Conservation (phyloP, 92 coral and sea anemone genomes). For the Siderastrea radians region DNA sequence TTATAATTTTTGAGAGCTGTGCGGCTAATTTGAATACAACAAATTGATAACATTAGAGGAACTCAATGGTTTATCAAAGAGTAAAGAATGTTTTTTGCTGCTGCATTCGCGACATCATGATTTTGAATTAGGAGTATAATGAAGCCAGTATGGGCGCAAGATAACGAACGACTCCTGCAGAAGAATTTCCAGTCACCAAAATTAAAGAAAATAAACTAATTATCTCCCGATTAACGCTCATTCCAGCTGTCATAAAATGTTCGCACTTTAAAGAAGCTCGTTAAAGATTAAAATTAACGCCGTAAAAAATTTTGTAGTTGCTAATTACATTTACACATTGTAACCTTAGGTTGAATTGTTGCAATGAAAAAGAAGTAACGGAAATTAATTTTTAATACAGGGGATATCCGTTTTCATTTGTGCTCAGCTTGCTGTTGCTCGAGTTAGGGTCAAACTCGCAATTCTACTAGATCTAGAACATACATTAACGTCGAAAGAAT, state of each 20-base stretch:
- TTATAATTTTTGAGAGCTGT: neutral
- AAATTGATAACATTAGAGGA: neutral
- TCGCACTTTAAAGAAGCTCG: neutral
- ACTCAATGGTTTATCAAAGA: neutral
- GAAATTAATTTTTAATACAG: neutral
- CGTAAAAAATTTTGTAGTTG: neutral
- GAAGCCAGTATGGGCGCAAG: neutral
- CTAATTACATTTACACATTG: neutral
- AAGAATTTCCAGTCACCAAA: slow-evolving; percentile 2
- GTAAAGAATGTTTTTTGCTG: neutral
- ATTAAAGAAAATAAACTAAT: slow-evolving; percentile 24
- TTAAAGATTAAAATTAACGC: neutral
- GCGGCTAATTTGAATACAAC: neutral
- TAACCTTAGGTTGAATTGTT: neutral
- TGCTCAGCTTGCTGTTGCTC: neutral
- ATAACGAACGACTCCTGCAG: neutral
- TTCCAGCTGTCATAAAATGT: slow-evolving; percentile 4
- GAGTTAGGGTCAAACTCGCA: neutral
- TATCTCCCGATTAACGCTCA: slow-evolving; percentile 19
- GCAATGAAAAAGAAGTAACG: neutral
- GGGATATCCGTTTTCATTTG: neutral
- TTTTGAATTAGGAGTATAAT: neutral
- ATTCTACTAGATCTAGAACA: neutral
- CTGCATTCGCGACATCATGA: neutral
- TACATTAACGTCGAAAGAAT: too few species aligned